Evolutionary conservation across 2,888 invertebrate genomes (phyloP).

Genomic region (Lycaena phlaeas): DNA sequence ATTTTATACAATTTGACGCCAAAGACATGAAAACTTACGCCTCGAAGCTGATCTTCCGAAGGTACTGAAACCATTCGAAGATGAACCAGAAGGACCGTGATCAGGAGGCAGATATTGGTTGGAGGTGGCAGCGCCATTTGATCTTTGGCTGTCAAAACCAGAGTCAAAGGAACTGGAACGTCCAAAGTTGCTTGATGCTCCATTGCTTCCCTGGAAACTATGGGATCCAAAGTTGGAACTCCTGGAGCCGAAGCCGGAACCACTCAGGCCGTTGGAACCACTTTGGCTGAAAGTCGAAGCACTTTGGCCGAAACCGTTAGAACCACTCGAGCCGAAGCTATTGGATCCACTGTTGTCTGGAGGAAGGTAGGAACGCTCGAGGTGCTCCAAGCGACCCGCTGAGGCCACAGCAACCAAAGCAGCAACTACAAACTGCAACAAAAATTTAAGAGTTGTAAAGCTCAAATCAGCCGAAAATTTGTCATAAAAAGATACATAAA

Average conservation of each 20-base stretch:
- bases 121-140: slow-evolving; percentile 32
- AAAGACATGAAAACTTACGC: neutral
- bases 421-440: slow-evolving; percentile 47
- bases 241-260: slow-evolving; percentile 12
- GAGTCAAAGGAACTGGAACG: slow-evolving; percentile 14
- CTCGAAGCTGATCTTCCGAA: neutral
- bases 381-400: slow-evolving; percentile 53
- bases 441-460: slow-evolving; percentile 2
- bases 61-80: slow-evolving; percentile 14
- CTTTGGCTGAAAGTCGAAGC: slow-evolving; percentile 12
- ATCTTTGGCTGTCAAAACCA: slow-evolving; percentile 16
- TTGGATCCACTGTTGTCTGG: slow-evolving; percentile 29
- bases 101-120: slow-evolving; percentile 58
- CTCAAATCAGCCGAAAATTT: no score
- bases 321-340: slow-evolving; percentile 12
- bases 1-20: no score
- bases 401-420: slow-evolving; percentile 44
- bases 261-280: slow-evolving; percentile 7
- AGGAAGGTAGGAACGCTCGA: slow-evolving; percentile 56
- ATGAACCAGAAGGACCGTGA: slow-evolving; percentile 31
- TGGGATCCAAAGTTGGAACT: no score
- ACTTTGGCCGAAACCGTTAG: slow-evolving; percentile 4
- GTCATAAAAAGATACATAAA: no score
- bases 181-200: neutral
- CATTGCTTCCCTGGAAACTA: neutral